Conservation (phyloP, 2,888 invertebrate species). For the Hemistola chrysoprasaria region DNA sequence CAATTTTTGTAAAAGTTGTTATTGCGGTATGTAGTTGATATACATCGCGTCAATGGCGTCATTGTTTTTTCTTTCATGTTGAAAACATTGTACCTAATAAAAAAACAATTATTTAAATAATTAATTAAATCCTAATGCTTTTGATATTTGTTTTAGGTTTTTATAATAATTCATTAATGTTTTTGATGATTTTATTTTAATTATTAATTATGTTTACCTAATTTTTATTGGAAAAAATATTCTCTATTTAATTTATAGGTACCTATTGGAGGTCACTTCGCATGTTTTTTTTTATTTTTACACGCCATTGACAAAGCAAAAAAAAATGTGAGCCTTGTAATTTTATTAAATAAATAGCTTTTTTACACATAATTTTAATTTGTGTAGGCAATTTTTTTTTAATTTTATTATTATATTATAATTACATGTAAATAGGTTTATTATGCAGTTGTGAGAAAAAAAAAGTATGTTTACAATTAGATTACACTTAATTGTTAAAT, state of each 20-base stretch:
- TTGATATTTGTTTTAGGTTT: too few relatives aligned
- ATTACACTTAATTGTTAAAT: constrained; percentile 9
- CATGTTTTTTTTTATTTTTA: neutral
- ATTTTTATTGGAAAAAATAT: too few relatives aligned
- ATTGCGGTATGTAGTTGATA: constrained; percentile 54
- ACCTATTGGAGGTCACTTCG: too few relatives aligned
- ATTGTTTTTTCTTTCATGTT: too few relatives aligned
- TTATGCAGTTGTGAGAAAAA: constrained; percentile 16
- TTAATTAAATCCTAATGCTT: too few relatives aligned
- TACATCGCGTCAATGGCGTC: constrained; percentile 32
- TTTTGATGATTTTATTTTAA: too few relatives aligned
- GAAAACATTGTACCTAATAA: too few relatives aligned
- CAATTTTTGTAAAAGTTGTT: constrained; percentile 65
- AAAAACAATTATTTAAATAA: too few relatives aligned
- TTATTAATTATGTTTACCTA: too few relatives aligned
- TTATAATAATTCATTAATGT: too few relatives aligned
- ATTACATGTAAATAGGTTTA: constrained; percentile 20
- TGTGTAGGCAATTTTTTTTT: constrained; percentile 23
- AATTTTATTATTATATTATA: constrained; percentile 1
- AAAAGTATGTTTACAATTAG: constrained; percentile 6
- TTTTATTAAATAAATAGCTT: constrained; percentile 57
- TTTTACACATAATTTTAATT: constrained; percentile 44
- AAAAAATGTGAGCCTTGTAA: constrained; percentile 63
- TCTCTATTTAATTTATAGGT: too few relatives aligned
- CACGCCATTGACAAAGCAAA: constrained; percentile 28